Conservation (phyloP, 2,888 invertebrate species). For the Tinea pellionella region DNA sequence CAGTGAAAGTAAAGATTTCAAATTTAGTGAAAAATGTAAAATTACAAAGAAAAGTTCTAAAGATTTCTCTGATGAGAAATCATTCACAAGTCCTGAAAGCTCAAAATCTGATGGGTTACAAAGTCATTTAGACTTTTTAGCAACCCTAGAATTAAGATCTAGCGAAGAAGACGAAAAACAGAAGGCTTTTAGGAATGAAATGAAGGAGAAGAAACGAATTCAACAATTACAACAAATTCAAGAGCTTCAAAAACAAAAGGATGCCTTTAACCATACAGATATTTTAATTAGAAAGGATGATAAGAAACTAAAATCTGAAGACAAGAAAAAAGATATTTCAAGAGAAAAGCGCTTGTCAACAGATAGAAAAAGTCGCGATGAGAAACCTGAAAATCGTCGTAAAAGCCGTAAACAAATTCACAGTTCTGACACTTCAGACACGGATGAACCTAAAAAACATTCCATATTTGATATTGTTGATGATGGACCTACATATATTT, state of each 20-base stretch:
- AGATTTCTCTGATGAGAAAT: conserved; percentile 20
- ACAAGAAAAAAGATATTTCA: conserved; percentile 55
- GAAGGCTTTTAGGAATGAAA: conserved; percentile 63
- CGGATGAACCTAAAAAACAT: conserved; percentile 88
- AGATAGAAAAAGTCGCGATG: conserved; percentile 64
- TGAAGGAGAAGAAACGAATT: conserved; percentile 67
- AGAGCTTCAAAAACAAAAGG: conserved; percentile 62
- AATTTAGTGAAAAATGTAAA: conserved; percentile 34
- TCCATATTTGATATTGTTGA: conserved; percentile 92
- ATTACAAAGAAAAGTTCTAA: conserved; percentile 35
- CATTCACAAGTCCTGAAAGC: conserved; percentile 14
- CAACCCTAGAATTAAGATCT: conserved; percentile 67
- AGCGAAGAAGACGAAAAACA: conserved; percentile 72
- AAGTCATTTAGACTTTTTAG: conserved; percentile 71
- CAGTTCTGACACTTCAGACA: conserved; percentile 77
- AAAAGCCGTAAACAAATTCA: conserved; percentile 59
- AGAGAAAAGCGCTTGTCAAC: conserved; percentile 62
- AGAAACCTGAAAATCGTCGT: conserved; percentile 46
- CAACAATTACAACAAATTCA: conserved; percentile 62
- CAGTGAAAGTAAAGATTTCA: conserved; percentile 22
- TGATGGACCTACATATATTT: conserved; percentile 91
- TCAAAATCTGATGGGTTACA: conserved; percentile 39
- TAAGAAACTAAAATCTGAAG: conserved; percentile 47
- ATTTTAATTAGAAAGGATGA: conserved; percentile 52
- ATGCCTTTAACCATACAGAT: conserved; percentile 51